phyloP scores from a whole-genome alignment of 2,888 invertebrate genomes.

The Carterocephalus palaemon region DNA sequence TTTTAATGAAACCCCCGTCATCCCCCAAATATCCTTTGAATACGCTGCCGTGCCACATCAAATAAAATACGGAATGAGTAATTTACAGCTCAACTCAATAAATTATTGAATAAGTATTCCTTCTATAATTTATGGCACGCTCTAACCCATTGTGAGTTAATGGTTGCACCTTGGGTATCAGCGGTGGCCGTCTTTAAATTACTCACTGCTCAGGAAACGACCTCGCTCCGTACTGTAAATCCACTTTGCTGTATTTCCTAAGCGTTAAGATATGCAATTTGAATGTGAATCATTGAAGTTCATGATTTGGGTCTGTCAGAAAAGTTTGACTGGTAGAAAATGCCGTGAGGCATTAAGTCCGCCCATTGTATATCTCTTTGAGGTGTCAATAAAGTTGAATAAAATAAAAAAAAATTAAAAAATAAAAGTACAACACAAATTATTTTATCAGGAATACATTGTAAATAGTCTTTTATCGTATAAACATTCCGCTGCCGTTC shows the following conservation, averaged over 20 bases:
- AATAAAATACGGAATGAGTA: slow-evolving; percentile 32
- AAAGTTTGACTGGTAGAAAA: too few relatives aligned
- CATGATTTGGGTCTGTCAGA: too few relatives aligned
- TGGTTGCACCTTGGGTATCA: slow-evolving; percentile 74
- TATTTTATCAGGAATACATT: too few relatives aligned
- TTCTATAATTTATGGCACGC: slow-evolving; percentile 67
- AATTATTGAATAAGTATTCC: slow-evolving; percentile 70
- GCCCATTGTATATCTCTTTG: too few relatives aligned
- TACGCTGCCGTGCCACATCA: too few relatives aligned
- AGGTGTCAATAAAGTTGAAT: not conserved
- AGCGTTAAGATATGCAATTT: slow-evolving; percentile 72
- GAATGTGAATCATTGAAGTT: too few relatives aligned
- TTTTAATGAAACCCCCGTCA: too few relatives aligned
- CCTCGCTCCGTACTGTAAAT: slow-evolving; percentile 63
- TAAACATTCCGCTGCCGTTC: too few relatives aligned
- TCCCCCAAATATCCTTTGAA: not conserved
- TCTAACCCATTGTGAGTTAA: slow-evolving; percentile 67
- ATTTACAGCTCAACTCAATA: slow-evolving; percentile 54
- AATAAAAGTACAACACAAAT: slow-evolving; percentile 34
- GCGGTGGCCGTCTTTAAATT: slow-evolving; percentile 68
- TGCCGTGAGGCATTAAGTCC: too few relatives aligned
- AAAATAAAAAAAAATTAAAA: not conserved
- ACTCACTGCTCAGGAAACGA: slow-evolving; percentile 68
- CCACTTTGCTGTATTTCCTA: slow-evolving; percentile 64
- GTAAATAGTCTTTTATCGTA: too few relatives aligned